Base-by-base conservation (phyloP, 2,888 invertebrate genomes). In the Poecilus cupreus region DNA sequence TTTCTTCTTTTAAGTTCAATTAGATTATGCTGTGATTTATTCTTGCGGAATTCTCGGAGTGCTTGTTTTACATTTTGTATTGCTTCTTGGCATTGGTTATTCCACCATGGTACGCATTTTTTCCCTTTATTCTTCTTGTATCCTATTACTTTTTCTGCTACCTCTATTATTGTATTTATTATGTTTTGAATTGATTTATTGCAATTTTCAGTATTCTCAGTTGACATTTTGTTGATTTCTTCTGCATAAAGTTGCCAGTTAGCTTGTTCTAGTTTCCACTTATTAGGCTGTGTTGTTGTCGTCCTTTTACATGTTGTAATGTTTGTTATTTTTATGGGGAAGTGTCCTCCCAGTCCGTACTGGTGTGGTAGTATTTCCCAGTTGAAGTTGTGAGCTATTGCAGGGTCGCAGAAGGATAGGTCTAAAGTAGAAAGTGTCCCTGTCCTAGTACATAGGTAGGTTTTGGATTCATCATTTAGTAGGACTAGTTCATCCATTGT, bases 71-170 rank as follows among this genome's bases (percentile, higher is more conserved):
- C 10, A 18, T 18, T 26, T 75, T 49, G 2, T 13, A 75, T 75
- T n/a, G 46, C 24, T 51, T 18, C n/a, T 75, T 75, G 20, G 26
- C 75, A 75, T n/a, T 75, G 16, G 24, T n/a, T 11, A 22, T 49
- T 74, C 74, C 74, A 74, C 49, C 74, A 75, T n/a, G 75, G 75
- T 24, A 75, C 54, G n/a, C 5, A 16, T 72, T 74, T 49, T 49
- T 24, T 75, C 13, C 24, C 49, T 2, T 22, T n/a, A 24, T 11
- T n/a, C n/a, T 24, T 74, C 10, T 43, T 75, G 46, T 51, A 20
- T 4, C 24, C 51, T 22, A 75, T 51, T 6, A 26, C 13, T 5
- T 75, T 51, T 24, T 49, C 49, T 49, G 54, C 54, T 54, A 49
- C 32, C 11, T 22, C 3, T 24, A 54, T 49, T 24, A 75, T 51